Conservation (phyloP, 1,140 invertebrate genomes). For the Apis cerana region DNA sequence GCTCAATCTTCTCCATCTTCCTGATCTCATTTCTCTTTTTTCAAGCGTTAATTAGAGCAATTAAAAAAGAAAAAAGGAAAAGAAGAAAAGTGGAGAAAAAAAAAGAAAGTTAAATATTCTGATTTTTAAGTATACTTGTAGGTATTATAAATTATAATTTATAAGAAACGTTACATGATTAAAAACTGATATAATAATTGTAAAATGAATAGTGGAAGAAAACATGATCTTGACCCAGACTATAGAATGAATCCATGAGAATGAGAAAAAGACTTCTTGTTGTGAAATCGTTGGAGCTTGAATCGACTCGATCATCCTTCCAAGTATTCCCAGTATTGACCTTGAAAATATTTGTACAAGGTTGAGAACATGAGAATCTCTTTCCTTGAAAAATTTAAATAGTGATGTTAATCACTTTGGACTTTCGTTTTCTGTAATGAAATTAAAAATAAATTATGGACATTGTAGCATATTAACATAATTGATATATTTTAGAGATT, state of each 20-base stretch:
- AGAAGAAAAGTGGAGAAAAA: not conserved
- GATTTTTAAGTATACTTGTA: not conserved
- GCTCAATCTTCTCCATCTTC: constrained; percentile 25
- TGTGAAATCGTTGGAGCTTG: constrained; percentile 9
- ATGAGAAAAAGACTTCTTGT: not conserved
- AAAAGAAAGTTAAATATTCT: not conserved
- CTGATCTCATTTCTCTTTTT: not conserved
- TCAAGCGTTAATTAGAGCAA: constrained; percentile 7
- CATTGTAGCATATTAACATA: not conserved
- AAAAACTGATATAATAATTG: not conserved
- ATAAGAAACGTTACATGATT: not conserved
- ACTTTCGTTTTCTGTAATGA: no score
- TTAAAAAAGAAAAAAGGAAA: not conserved
- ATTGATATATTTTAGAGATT: not conserved
- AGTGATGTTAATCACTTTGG: not conserved
- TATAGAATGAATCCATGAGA: constrained; percentile 22
- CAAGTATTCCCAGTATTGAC: constrained; percentile 9
- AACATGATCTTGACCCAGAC: constrained; percentile 59
- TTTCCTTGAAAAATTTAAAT: not conserved
- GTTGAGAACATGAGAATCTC: not conserved
- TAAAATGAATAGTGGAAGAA: not conserved
- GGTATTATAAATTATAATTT: not conserved
- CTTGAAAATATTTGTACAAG: constrained; percentile 1
- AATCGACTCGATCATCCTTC: constrained; percentile 9
- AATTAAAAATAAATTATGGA: no score